phyloP scores from a whole-genome alignment of 2,888 invertebrate genomes.

The Drosophila neotestacea region DNA sequence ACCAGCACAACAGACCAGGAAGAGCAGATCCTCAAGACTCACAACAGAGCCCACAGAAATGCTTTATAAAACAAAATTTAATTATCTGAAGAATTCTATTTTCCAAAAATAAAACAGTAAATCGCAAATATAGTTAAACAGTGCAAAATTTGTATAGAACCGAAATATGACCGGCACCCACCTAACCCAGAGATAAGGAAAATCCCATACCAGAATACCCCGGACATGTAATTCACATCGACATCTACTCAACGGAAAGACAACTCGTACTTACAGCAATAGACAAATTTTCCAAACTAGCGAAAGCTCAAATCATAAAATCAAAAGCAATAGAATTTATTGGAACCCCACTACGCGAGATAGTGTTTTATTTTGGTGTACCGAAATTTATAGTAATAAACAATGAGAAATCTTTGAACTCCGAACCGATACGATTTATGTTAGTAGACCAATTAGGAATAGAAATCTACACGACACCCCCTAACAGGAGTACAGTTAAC shows the following conservation, averaged over 20 bases:
- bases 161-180: slow-evolving; percentile 46
- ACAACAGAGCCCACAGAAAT: slow-evolving; percentile 6
- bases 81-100: too few relatives aligned
- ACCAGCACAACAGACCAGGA: too few relatives aligned
- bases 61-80: slow-evolving; percentile 32
- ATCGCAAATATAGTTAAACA: too few relatives aligned
- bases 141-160: not conserved
- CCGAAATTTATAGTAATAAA: too few relatives aligned
- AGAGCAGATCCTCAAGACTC: too few relatives aligned
- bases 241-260: slow-evolving; percentile 7
- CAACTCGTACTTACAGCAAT: slow-evolving; percentile 3
- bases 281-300: slow-evolving; percentile 11
- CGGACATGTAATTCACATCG: slow-evolving; percentile 5
- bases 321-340: not conserved
- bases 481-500: slow-evolving; percentile 11
- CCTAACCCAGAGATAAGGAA: slow-evolving; percentile 23
- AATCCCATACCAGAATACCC: slow-evolving; percentile 28
- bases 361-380: too few relatives aligned
- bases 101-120: too few relatives aligned
- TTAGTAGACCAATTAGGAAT: not conserved
- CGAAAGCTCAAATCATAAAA: not conserved
- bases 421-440: too few relatives aligned
- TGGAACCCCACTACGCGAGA: too few relatives aligned
- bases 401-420: too few relatives aligned
- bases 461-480: not conserved